Conservation (phyloP, 2,888 invertebrate species). For the Drosophila affinis region DNA sequence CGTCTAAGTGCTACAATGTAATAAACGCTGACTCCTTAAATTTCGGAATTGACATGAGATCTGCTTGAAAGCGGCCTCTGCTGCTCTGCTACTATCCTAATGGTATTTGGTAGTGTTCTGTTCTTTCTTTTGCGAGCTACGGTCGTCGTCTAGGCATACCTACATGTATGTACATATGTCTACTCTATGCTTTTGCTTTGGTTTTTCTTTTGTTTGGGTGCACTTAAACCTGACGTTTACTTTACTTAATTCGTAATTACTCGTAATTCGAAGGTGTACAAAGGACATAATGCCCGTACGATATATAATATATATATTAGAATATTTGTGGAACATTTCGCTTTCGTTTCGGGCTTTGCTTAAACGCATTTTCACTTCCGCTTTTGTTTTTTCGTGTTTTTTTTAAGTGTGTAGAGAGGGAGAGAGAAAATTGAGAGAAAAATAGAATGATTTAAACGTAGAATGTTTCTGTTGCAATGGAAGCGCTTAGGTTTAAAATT, state of each 20-base stretch:
- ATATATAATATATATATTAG: constrained; percentile 8
- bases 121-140: constrained; percentile 20
- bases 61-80: constrained; percentile 25
- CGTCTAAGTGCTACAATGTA: constrained; percentile 52
- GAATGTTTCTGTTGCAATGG: constrained; percentile 43
- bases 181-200: constrained; percentile 5
- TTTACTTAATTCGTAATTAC: constrained; percentile 33
- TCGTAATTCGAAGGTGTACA: constrained; percentile 42
- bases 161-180: no score
- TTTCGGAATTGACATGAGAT: constrained; percentile 71
- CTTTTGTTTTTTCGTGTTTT: constrained; percentile 6
- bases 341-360: constrained; percentile 11
- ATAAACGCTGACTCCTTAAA: constrained; percentile 39
- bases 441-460: constrained; percentile 4
- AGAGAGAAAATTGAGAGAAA: constrained; percentile 17
- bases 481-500: constrained; percentile 66
- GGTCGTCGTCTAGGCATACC: background rate
- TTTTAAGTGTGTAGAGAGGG: constrained; percentile 1
- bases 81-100: background rate
- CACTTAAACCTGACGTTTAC: constrained; percentile 43
- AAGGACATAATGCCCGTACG: constrained; percentile 24
- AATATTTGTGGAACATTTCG: constrained; percentile 25
- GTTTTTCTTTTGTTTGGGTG: constrained; percentile 21
- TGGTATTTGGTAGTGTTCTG: background rate
- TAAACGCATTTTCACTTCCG: background rate